Percentiles rank a stretch among this genome's conserved stretches.
Evolutionary conservation across 1,140 invertebrate species (phyloP).

Genomic region (Pteromalus puparum): DNA sequence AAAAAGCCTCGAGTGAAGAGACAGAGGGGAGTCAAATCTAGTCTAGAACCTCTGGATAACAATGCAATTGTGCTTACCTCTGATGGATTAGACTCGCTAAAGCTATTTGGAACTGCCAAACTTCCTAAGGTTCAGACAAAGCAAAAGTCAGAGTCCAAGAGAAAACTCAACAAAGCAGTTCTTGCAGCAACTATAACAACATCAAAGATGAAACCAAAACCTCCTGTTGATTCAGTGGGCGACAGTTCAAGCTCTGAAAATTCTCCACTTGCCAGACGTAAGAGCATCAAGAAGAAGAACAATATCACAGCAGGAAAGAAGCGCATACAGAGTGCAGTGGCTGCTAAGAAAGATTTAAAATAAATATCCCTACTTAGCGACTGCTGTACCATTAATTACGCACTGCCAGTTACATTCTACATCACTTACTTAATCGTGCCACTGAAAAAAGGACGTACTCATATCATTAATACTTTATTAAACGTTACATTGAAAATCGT

Average conservation of each 20-base stretch:
- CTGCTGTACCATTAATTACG: constrained; percentile 30
- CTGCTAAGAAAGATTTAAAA: constrained; percentile 41
- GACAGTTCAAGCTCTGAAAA: constrained; percentile 77
- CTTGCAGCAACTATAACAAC: constrained; percentile 26
- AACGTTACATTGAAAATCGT: constrained; percentile 19
- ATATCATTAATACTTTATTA: constrained; percentile 17
- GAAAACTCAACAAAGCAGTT: constrained; percentile 77
- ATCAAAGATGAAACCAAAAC: constrained; percentile 62
- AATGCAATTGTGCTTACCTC: constrained; percentile 50
- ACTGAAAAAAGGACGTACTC: constrained; percentile 21
- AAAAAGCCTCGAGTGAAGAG: constrained; percentile 73
- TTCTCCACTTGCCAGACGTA: constrained; percentile 47
- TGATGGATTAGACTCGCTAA: constrained; percentile 64
- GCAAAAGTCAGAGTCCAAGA: constrained; percentile 67
- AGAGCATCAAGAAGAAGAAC: constrained; percentile 34
- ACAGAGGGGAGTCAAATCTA: constrained; percentile 60
- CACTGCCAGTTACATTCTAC: constrained; percentile 50
- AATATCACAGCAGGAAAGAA: constrained; percentile 44
- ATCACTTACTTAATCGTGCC: constrained; percentile 26
- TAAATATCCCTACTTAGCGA: constrained; percentile 19
- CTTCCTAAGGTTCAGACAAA: constrained; percentile 66
- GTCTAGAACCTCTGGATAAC: constrained; percentile 52
- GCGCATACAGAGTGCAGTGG: constrained; percentile 38
- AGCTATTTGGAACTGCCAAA: constrained; percentile 70
- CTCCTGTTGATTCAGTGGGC: constrained; percentile 62